Evolutionary conservation across 2,888 invertebrate genomes (phyloP), one percentile per base, ranked within the genome.

Genomic region (Eurois occulta): DNA sequence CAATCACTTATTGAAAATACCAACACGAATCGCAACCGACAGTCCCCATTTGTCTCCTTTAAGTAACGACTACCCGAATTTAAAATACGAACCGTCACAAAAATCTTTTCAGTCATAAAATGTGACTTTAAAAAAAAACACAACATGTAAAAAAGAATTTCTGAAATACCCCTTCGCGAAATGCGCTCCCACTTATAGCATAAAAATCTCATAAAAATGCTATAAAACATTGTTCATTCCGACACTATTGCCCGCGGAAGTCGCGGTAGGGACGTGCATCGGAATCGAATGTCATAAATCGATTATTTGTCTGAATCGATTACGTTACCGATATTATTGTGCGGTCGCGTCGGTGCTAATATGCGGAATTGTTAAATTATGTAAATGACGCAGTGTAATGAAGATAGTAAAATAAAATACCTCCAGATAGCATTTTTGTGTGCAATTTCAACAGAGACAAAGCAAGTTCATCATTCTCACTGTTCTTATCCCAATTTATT

Each of bases 211-310:
- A 87, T 88, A 88, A 87, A 88, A 88, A 86, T 71, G 80, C 78
- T 81, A 85, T 87, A 89, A 87, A 88, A 86, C 88, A 88, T 85
- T 89, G 88, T 88, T 88, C 86, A 87, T 86, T 86, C 83, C 75
- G 41, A 88, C 77, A 85, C 88, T 89, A 84, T 82, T 73, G 89
- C 88, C 78, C 52, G 32, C 58, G 77, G 86, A 80, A 65, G 35
- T 75, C 78, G 67, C 69, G 68, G 64, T 89, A 88, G 88, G 88
- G 88, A 77, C 75, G 88, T 76, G 72, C 78, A 52, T 78, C 67
- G 72, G 87, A 69, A 73, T 80, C 80, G 76, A 77, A 75, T 67
- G 62, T 65, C 69, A 75, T 80, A 80, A 85, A 85, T 87, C 87
- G 80, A 80, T 87, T 84, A 84, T 77, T 74, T 78, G 78, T 77